A percentile compares a stretch with the other conserved stretches of the same genome.
phyloP scores from a whole-genome alignment of 2,888 invertebrate species.

The Agrotis clavis region DNA sequence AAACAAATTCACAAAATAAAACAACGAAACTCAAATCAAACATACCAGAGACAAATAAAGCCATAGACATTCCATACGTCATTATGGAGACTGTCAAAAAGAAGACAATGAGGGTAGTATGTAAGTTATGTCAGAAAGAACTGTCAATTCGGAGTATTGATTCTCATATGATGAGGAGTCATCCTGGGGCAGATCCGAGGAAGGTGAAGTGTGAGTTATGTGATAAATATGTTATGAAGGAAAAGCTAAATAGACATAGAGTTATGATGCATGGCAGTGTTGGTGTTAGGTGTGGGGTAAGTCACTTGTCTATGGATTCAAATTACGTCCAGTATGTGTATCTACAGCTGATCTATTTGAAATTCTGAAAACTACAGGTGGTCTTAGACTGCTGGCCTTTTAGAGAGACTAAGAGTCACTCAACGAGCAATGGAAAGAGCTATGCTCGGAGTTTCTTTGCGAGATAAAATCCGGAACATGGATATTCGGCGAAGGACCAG shows the following conservation, averaged over 20 bases:
- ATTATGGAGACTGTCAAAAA: constrained; percentile 14
- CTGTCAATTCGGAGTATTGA: constrained; percentile 75
- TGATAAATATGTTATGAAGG: constrained; percentile 69
- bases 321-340: too few relatives aligned
- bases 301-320: constrained; percentile 43
- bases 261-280: constrained; percentile 66
- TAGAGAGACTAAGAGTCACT: too few relatives aligned
- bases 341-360: too few relatives aligned
- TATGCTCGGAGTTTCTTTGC: too few relatives aligned
- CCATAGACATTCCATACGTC: constrained; percentile 43
- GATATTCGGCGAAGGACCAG: too few relatives aligned
- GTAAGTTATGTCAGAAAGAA: constrained; percentile 76
- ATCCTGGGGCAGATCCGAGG: constrained; percentile 75
- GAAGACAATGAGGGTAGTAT: constrained; percentile 67
- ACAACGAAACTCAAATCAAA: background rate
- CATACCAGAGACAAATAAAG: background rate
- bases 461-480: too few relatives aligned
- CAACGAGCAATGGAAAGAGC: too few relatives aligned
- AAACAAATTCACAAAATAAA: background rate
- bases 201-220: constrained; percentile 78
- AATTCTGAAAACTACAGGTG: too few relatives aligned
- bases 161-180: constrained; percentile 71
- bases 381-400: too few relatives aligned
- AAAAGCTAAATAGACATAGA: constrained; percentile 71
- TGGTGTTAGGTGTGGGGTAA: constrained; percentile 71